Evolutionary conservation across 2,888 invertebrate species (phyloP).

Genomic region (Monopis laevigella): DNA sequence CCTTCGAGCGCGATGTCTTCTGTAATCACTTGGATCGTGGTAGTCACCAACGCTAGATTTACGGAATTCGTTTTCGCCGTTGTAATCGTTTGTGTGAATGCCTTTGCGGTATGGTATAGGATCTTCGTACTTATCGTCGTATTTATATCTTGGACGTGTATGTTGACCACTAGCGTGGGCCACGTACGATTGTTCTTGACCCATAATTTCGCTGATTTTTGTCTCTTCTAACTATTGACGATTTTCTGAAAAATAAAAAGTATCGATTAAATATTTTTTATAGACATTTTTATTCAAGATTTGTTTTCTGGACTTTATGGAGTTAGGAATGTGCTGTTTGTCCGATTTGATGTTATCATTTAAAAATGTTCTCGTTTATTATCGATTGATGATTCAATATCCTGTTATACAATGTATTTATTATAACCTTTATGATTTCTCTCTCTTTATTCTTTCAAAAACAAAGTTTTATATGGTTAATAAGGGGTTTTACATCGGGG

Average conservation of each 20-base stretch:
- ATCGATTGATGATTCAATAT: too few relatives aligned
- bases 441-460: too few relatives aligned
- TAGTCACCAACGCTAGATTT: slow-evolving; percentile 2
- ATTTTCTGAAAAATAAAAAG: slow-evolving; percentile 5
- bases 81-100: slow-evolving; percentile 28
- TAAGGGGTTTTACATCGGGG: too few relatives aligned
- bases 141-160: slow-evolving; percentile 36
- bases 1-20: slow-evolving; percentile 40
- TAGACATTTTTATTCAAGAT: too few relatives aligned
- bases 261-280: not conserved
- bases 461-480: too few relatives aligned
- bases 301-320: too few relatives aligned
- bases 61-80: slow-evolving; percentile 15
- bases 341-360: too few relatives aligned
- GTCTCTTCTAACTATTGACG: slow-evolving; percentile 14
- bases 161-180: slow-evolving; percentile 41
- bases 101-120: slow-evolving; percentile 34
- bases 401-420: too few relatives aligned
- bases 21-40: slow-evolving; percentile 28
- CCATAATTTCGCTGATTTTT: slow-evolving; percentile 39
- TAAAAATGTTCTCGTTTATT: too few relatives aligned
- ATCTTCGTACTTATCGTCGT: slow-evolving; percentile 38
- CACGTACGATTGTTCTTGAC: slow-evolving; percentile 56
- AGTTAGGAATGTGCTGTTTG: too few relatives aligned
- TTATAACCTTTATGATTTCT: too few relatives aligned